Percentiles rank a stretch among this genome's conserved stretches.
Evolutionary conservation across 2,113 vertebrate genomes (phyloP).

Genomic region (Saccopteryx bilineata): DNA sequence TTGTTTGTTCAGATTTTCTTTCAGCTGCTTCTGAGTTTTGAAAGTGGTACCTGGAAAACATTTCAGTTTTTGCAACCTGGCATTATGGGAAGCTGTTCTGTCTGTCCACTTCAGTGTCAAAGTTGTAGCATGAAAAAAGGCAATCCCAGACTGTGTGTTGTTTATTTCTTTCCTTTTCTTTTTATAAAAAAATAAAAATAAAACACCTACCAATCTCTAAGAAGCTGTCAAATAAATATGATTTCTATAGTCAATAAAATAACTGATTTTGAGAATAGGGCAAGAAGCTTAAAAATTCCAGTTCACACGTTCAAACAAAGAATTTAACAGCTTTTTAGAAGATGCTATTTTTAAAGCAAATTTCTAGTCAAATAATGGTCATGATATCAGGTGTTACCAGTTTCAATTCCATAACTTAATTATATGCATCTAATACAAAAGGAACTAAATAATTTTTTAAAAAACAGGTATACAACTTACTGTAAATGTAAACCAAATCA

Average conservation of each 20-base stretch:
- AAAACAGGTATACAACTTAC: conserved; percentile 37
- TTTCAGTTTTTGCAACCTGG: conserved; percentile 85
- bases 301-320: conserved; percentile 68
- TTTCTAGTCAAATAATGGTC: conserved; percentile 80
- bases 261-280: conserved; percentile 34
- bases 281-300: conserved; percentile 57
- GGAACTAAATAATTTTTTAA: conserved; percentile 5
- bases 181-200: conserved; percentile 78
- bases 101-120: conserved; percentile 80
- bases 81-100: conserved; percentile 81
- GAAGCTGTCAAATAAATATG: conserved; percentile 76
- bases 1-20: conserved; percentile 91
- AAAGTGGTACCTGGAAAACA: conserved; percentile 92
- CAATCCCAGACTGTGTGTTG: conserved; percentile 82
- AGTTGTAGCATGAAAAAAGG: conserved; percentile 77
- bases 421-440: not conserved
- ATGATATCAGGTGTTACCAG: conserved; percentile 37
- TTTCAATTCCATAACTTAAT: conserved; percentile 29
- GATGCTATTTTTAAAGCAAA: conserved; percentile 82
- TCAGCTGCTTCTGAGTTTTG: conserved; percentile 92
- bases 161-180: conserved; percentile 75
- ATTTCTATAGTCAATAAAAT: conserved; percentile 72
- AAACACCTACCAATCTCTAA: conserved; percentile 79
- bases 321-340: conserved; percentile 83
- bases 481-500: conserved; percentile 48